Percentiles rank a stretch among this genome's conserved stretches.
Evolutionary conservation across 2,797 vertebrate species (phyloP).

Genomic region (Xyrichtys novacula): DNA sequence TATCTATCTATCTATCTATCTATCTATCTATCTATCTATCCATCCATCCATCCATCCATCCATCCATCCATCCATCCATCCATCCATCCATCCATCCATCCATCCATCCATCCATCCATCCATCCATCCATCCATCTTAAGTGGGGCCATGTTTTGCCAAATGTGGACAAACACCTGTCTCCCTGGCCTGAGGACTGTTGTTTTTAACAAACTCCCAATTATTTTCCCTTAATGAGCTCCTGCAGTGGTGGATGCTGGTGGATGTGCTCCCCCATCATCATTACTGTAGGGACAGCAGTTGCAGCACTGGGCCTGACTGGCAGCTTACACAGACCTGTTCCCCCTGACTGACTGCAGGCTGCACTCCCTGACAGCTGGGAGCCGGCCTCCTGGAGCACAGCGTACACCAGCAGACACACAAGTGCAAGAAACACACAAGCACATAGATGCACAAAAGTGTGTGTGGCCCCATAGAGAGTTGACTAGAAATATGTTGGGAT

Average conservation of each 20-base stretch:
- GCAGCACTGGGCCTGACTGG: constrained; percentile 76
- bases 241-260: constrained; percentile 56
- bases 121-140: neutral
- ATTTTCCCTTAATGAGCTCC: constrained; percentile 84
- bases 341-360: constrained; percentile 78
- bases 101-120: neutral
- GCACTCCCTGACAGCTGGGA: constrained; percentile 79
- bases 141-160: constrained; percentile 44
- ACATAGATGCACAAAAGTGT: constrained; percentile 33
- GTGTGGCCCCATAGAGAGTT: constrained; percentile 10
- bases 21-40: constrained; percentile 2
- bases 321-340: constrained; percentile 79
- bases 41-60: too few relatives aligned
- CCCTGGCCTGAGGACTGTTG: constrained; percentile 61
- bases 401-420: constrained; percentile 21
- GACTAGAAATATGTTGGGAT: neutral
- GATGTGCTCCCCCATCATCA: constrained; percentile 75
- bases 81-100: constrained; percentile 14
- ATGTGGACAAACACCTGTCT: constrained; percentile 74
- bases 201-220: constrained; percentile 83
- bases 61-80: neutral
- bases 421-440: constrained; percentile 31
- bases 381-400: constrained; percentile 58
- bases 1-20: neutral
- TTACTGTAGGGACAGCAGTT: constrained; percentile 75